A percentile compares a stretch with the other conserved stretches of the same genome.
Conservation (phyloP, 2,888 invertebrate species). For the Ophraella communa region DNA sequence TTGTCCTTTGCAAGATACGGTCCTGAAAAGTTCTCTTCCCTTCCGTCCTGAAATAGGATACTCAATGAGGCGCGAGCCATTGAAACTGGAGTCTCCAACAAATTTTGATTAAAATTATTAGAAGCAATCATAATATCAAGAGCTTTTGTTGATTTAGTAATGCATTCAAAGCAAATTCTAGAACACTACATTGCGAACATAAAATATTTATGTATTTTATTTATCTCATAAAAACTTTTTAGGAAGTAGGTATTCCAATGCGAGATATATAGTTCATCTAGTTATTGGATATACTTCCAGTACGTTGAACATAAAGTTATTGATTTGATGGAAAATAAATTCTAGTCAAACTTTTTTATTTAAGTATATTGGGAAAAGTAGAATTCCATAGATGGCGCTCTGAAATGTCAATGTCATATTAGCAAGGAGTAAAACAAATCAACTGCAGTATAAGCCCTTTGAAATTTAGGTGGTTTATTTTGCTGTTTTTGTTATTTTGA, state of each 20-base stretch:
- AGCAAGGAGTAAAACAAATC: too few species aligned
- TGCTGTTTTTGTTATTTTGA: too few species aligned
- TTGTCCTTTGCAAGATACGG: neutral
- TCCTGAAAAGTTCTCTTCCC: neutral
- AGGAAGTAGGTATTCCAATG: conserved; percentile 1
- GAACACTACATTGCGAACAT: conserved; percentile 36
- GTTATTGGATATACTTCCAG: neutral
- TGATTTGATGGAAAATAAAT: neutral
- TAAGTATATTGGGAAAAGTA: too few species aligned
- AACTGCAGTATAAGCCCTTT: too few species aligned
- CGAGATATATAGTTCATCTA: conserved; percentile 3
- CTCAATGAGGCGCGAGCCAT: conserved; percentile 42
- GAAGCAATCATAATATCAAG: conserved; percentile 48
- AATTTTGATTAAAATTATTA: conserved; percentile 50
- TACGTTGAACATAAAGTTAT: neutral
- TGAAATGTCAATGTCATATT: too few species aligned
- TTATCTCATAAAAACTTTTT: conserved; percentile 16
- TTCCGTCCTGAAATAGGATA: neutral
- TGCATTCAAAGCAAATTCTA: conserved; percentile 38
- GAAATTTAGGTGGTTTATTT: too few species aligned
- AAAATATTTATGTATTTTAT: conserved; percentile 47
- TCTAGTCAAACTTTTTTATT: neutral
- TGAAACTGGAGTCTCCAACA: conserved; percentile 43
- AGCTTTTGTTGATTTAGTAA: conserved; percentile 43
- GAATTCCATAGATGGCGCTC: too few species aligned